Evolutionary conservation across 2,797 vertebrate genomes (phyloP).

Genomic region (Malacoctenus gilli): DNA sequence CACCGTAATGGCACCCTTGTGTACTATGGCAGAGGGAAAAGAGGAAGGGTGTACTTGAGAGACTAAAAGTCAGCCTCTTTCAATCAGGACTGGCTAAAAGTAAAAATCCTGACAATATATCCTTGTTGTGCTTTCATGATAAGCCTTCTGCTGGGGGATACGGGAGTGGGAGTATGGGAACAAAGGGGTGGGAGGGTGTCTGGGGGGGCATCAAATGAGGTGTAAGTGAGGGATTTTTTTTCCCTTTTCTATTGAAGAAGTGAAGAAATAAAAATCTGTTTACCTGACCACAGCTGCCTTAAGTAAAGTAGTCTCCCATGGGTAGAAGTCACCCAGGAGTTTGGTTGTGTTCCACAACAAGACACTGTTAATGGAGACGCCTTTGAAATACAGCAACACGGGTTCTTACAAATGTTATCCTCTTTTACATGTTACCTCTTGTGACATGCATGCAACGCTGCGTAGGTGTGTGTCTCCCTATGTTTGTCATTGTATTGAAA

Average conservation of each 20-base stretch:
- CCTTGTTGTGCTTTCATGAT: slow-evolving; percentile 82
- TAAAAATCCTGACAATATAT: slow-evolving; percentile 81
- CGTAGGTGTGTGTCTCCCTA: slow-evolving; percentile 16
- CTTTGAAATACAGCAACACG: slow-evolving; percentile 44
- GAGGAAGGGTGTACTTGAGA: slow-evolving; percentile 71
- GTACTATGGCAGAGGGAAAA: slow-evolving; percentile 68
- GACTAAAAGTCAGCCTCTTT: slow-evolving; percentile 78
- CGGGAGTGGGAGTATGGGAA: slow-evolving; percentile 48
- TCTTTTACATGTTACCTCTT: slow-evolving; percentile 28
- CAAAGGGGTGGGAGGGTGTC: slow-evolving; percentile 38
- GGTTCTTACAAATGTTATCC: slow-evolving; percentile 48
- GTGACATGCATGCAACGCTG: slow-evolving; percentile 31
- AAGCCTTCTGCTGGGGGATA: slow-evolving; percentile 67
- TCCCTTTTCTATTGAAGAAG: slow-evolving; percentile 69
- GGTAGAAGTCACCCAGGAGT: slow-evolving; percentile 67
- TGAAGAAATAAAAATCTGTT: slow-evolving; percentile 73
- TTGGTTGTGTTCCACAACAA: slow-evolving; percentile 39
- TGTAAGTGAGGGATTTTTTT: slow-evolving; percentile 65
- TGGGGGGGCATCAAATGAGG: slow-evolving; percentile 68
- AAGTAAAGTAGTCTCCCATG: slow-evolving; percentile 56
- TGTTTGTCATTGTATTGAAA: slow-evolving; percentile 16
- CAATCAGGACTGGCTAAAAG: slow-evolving; percentile 83
- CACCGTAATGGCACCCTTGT: slow-evolving; percentile 74
- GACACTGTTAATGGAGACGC: slow-evolving; percentile 46
- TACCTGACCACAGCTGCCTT: slow-evolving; percentile 74